Evolutionary conservation across 1,140 invertebrate species (phyloP), one percentile per base, ranked within the genome.

Genomic region (Plutomurus gul): DNA sequence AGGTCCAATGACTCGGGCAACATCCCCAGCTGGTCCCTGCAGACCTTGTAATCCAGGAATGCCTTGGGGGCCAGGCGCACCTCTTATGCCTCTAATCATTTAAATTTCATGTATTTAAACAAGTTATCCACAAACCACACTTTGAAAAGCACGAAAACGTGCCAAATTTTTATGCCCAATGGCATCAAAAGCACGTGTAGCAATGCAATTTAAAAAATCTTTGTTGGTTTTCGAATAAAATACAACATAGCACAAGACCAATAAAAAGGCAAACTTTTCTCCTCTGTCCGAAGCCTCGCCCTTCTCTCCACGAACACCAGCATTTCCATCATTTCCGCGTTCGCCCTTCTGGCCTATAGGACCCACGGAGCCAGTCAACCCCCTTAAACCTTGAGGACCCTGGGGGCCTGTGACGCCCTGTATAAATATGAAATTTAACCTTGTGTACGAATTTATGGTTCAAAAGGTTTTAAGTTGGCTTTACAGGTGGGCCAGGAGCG

Each of bases 321-420:
- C 65, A 85, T 84, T 71, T 83, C 87, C 74, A 81, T 85, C 56
- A 82, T 84, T 80, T 83, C 85, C 84, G 84, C 82, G 75, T 37
- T 79, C 72, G 30, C 89, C 89, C 36, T 86, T 86, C 71, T 85
- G 79, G 60, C 90, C 90, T 77, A 87, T 77, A 18, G 74, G 7
- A 10, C 84, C 85, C 18, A 79, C 16, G 65, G 73, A 20, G 25
- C 84, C 84, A 73, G 84, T 79, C 4, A 84, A 65, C 25, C 87
- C 88, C 11, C 86, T 80, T 84, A 81, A 20, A 85, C 87, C 79
- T 84, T 84, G 71, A 16, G 82, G 80, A 25, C 85, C 85, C 47
- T 84, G 80, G 18, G 74, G 65, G 76, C 86, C 85, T n/a, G 85
- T 75, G 79, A 85, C 85, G 8, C 87, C 87, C 47, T 79, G 10